Percentiles rank a stretch among this genome's conserved stretches.
phyloP scores from a whole-genome alignment of 2,888 invertebrate species.

The Stomorhina lunata region DNA sequence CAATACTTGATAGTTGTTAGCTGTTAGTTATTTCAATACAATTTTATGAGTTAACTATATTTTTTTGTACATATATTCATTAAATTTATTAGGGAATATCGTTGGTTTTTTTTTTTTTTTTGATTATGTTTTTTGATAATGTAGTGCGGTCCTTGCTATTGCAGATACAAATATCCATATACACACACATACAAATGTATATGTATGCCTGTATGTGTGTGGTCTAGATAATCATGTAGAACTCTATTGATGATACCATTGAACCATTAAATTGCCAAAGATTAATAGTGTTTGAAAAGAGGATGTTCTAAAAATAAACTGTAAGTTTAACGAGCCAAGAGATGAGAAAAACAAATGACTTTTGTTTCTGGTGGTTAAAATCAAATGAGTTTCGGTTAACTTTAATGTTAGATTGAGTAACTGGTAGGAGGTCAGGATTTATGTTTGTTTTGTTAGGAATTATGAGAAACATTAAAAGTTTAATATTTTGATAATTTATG shows the following conservation, averaged over 20 bases:
- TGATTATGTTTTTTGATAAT: not conserved
- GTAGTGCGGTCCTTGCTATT: not conserved
- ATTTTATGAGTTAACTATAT: not conserved
- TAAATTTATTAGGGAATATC: slow-evolving; percentile 13
- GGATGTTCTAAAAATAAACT: not conserved
- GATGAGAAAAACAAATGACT: not conserved
- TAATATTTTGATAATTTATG: too few relatives aligned
- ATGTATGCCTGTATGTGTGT: not conserved
- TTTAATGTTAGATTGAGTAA: too few relatives aligned
- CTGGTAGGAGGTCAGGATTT: too few relatives aligned
- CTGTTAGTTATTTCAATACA: slow-evolving; percentile 39
- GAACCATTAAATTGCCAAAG: slow-evolving; percentile 49
- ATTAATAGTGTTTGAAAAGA: slow-evolving; percentile 43
- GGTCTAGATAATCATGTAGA: slow-evolving; percentile 27
- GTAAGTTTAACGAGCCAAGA: not conserved
- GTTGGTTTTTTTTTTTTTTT: slow-evolving; percentile 2
- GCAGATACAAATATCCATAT: not conserved
- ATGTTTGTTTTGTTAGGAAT: too few relatives aligned
- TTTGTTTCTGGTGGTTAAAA: too few relatives aligned
- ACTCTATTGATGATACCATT: slow-evolving; percentile 32
- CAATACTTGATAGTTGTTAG: slow-evolving; percentile 30
- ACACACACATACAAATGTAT: too few relatives aligned
- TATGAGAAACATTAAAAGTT: too few relatives aligned
- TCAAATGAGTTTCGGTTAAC: too few relatives aligned
- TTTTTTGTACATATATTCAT: not conserved